phyloP scores from a whole-genome alignment of 2,797 vertebrate genomes.

The Molossus alvarezi region DNA sequence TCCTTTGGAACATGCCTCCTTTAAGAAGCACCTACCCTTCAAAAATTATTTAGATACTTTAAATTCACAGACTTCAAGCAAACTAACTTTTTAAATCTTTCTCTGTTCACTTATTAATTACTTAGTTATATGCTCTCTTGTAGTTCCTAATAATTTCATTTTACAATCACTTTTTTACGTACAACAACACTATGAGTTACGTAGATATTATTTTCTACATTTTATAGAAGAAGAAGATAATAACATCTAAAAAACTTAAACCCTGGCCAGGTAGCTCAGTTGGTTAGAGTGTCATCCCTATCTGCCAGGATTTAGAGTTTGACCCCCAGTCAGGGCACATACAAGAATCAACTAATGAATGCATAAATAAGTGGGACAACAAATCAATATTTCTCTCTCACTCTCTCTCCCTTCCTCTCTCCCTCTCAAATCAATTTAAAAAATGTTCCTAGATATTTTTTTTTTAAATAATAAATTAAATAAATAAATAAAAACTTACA shows the following conservation, averaged over 20 bases:
- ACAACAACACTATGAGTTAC: neutral
- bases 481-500: neutral
- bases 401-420: neutral
- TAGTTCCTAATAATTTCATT: conserved; percentile 15
- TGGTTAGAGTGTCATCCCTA: neutral
- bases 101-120: neutral
- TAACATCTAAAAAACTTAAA: neutral
- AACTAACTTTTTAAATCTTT: neutral
- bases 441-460: neutral
- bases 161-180: neutral
- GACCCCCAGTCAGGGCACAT: neutral
- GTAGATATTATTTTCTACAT: neutral
- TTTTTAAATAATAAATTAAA: neutral
- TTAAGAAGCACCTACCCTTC: neutral
- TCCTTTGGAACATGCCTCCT: neutral
- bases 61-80: neutral
- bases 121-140: neutral
- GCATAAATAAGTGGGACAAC: neutral
- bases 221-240: neutral
- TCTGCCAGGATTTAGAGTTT: neutral
- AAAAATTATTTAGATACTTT: neutral
- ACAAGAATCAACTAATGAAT: neutral
- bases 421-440: neutral
- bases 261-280: neutral
- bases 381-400: neutral